These are phyloP conservation scores for Garra rufa DNA, from an alignment of 2,113 vertebrate species.

Conservation along the genomic window DNA sequence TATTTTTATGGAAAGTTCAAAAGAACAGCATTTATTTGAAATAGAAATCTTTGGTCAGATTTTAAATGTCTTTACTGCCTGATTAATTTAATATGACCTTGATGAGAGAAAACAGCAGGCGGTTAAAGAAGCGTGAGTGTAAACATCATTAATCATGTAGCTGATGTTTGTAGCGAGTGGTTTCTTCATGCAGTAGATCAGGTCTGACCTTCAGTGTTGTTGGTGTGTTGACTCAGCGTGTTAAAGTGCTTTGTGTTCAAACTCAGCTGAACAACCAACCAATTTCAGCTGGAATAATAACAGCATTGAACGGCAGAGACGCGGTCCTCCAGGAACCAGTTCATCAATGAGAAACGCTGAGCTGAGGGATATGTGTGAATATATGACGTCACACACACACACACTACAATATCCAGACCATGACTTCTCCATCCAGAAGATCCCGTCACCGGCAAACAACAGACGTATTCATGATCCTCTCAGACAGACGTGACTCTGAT, in stretches of 20 bases:
- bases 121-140: too few relatives aligned
- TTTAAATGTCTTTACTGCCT: neutral
- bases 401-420: neutral
- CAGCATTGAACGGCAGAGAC: neutral
- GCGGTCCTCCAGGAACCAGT: neutral
- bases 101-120: neutral
- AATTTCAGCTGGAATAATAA: slow-evolving; percentile 16
- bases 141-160: too few relatives aligned
- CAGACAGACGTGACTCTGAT: neutral
- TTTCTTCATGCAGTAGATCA: neutral
- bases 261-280: neutral
- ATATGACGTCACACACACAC: neutral
- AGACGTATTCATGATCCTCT: neutral
- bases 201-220: neutral
- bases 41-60: neutral
- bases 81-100: neutral
- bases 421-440: neutral
- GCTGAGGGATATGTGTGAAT: neutral
- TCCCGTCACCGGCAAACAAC: neutral
- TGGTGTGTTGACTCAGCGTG: neutral
- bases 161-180: too few relatives aligned
- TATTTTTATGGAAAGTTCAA: neutral
- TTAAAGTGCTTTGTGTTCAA: neutral
- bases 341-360: slow-evolving; percentile 7
- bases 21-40: neutral